Evolutionary conservation across 2,113 vertebrate species (phyloP).

Genomic region (Octodon degus): DNA sequence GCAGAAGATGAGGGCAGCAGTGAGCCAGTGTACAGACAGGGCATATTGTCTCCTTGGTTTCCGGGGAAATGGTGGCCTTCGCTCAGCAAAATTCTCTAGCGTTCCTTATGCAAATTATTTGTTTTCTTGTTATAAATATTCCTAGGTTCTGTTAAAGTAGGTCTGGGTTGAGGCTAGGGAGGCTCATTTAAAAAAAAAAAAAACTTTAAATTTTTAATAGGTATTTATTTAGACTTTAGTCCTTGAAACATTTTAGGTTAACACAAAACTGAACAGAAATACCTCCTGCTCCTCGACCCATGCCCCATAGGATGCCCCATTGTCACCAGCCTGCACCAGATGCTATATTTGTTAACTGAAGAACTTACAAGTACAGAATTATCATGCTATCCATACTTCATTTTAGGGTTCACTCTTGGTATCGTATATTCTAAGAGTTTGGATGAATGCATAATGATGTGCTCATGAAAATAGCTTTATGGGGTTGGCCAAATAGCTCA

Average conservation of each 20-base stretch:
- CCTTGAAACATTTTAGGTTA: neutral
- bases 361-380: neutral
- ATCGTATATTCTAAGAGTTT: neutral
- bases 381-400: neutral
- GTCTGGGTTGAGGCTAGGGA: neutral
- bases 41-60: neutral
- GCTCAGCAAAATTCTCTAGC: slow-evolving; percentile 2
- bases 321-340: neutral
- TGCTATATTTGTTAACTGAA: neutral
- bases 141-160: neutral
- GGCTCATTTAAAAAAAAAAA: neutral
- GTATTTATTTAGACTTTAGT: neutral
- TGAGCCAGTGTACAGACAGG: neutral
- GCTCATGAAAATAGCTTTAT: neutral
- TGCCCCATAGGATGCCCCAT: neutral
- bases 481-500: no score
- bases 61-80: slow-evolving; percentile 27
- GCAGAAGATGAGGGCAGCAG: neutral
- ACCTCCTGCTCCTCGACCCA: neutral
- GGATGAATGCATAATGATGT: neutral
- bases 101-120: neutral
- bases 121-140: neutral
- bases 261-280: slow-evolving; percentile 19
- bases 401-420: neutral
- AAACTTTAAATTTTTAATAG: neutral